phyloP scores from a whole-genome alignment of 1,140 invertebrate species.

The Galleria mellonella region DNA sequence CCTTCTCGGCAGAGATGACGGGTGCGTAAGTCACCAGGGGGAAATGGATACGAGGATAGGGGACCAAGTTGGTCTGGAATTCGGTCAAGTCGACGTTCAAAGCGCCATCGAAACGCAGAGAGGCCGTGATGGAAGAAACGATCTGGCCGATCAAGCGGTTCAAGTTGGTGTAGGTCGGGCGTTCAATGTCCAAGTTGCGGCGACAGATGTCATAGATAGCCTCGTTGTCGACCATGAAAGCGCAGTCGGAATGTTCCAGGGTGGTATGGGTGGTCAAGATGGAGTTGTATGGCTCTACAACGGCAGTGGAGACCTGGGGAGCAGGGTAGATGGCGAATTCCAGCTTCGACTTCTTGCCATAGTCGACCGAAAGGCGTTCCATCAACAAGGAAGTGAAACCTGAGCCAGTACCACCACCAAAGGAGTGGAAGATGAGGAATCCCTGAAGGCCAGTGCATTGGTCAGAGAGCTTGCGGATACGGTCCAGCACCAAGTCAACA shows the following conservation, averaged over 20 bases:
- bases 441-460: conserved; percentile 92
- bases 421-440: conserved; percentile 93
- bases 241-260: conserved; percentile 90
- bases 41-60: conserved; percentile 89
- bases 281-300: conserved; percentile 94
- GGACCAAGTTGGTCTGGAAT: conserved; percentile 92
- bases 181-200: conserved; percentile 90
- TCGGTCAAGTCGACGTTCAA: conserved; percentile 92
- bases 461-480: conserved; percentile 88
- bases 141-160: conserved; percentile 90
- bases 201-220: conserved; percentile 94
- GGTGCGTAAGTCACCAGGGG: conserved; percentile 90
- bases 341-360: conserved; percentile 92
- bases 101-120: conserved; percentile 91
- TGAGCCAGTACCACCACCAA: conserved; percentile 92
- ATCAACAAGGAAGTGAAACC: conserved; percentile 92
- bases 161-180: conserved; percentile 87
- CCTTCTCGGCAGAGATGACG: conserved; percentile 89
- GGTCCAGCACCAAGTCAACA: conserved; percentile 87
- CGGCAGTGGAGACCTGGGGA: conserved; percentile 90
- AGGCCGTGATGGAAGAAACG: conserved; percentile 91
- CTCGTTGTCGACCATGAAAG: conserved; percentile 92
- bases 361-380: conserved; percentile 91
- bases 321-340: conserved; percentile 95
- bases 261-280: conserved; percentile 90